phyloP scores from a whole-genome alignment of 2,797 vertebrate species.

The Pseudochaenichthys georgianus region DNA sequence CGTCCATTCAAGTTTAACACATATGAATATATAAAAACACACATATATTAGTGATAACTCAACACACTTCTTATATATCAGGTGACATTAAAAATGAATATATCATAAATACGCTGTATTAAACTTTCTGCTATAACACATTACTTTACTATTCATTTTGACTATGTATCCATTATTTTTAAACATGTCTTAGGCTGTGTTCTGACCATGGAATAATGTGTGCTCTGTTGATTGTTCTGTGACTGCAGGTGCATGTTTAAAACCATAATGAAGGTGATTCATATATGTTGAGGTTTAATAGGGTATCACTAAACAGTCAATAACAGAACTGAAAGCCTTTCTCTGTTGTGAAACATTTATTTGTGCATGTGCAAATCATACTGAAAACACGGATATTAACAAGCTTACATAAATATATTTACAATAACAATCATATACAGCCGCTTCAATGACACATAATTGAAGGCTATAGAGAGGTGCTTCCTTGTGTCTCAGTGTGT shows the following conservation, averaged over 20 bases:
- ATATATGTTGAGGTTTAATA: background rate
- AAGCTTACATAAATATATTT: slow-evolving; percentile 17
- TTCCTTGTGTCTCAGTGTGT: background rate
- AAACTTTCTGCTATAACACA: too few relatives aligned
- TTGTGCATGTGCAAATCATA: background rate
- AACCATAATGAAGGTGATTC: too few relatives aligned
- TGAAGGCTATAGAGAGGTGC: background rate
- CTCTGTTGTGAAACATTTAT: background rate
- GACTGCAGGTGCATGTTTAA: background rate
- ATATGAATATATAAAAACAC: too few relatives aligned
- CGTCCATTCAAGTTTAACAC: too few relatives aligned
- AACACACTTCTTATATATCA: too few relatives aligned
- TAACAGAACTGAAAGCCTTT: background rate
- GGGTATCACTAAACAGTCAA: background rate
- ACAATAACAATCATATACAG: slow-evolving; percentile 5
- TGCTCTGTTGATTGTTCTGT: background rate
- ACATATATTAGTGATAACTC: too few relatives aligned
- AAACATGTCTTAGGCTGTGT: too few relatives aligned
- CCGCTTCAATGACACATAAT: background rate
- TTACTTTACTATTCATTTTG: too few relatives aligned
- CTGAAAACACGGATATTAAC: background rate
- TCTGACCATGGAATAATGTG: too few relatives aligned
- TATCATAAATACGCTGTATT: too few relatives aligned
- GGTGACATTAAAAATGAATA: too few relatives aligned
- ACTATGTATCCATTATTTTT: too few relatives aligned